Evolutionary conservation across 2,113 vertebrate genomes (phyloP).

Genomic region (Astur gentilis): DNA sequence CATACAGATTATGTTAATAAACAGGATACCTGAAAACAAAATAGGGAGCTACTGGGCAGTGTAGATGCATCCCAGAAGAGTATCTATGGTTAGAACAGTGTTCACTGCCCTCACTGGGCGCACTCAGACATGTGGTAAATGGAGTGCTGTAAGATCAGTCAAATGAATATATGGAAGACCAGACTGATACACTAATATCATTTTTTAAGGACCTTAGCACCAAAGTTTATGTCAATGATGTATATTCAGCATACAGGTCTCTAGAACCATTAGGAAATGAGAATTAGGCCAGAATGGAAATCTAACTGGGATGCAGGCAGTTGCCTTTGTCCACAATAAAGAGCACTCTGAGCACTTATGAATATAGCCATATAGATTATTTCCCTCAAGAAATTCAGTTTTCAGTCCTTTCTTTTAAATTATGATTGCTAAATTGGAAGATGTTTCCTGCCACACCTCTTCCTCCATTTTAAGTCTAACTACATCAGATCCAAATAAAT

Average conservation of each 20-base stretch:
- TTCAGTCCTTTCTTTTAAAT: neutral
- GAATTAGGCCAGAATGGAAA: neutral
- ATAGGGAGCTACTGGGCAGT: neutral
- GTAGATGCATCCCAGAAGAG: neutral
- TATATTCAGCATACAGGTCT: neutral
- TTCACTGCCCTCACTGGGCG: neutral
- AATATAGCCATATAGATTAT: neutral
- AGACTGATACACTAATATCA: neutral
- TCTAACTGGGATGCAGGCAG: neutral
- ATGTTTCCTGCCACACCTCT: neutral
- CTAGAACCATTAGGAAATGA: neutral
- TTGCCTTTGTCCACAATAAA: neutral
- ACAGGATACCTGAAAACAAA: neutral
- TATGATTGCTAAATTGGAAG: neutral
- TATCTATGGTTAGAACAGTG: neutral
- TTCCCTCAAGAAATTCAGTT: neutral
- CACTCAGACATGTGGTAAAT: neutral
- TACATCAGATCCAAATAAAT: neutral
- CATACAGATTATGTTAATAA: neutral
- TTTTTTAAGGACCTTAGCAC: neutral
- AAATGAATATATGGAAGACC: neutral
- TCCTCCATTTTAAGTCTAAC: neutral
- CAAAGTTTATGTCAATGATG: neutral
- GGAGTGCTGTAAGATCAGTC: neutral
- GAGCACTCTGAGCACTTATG: neutral